Evolutionary conservation across 2,888 invertebrate genomes (phyloP), one percentile per base, ranked within the genome.

Genomic region (Sinotaia quadrata): DNA sequence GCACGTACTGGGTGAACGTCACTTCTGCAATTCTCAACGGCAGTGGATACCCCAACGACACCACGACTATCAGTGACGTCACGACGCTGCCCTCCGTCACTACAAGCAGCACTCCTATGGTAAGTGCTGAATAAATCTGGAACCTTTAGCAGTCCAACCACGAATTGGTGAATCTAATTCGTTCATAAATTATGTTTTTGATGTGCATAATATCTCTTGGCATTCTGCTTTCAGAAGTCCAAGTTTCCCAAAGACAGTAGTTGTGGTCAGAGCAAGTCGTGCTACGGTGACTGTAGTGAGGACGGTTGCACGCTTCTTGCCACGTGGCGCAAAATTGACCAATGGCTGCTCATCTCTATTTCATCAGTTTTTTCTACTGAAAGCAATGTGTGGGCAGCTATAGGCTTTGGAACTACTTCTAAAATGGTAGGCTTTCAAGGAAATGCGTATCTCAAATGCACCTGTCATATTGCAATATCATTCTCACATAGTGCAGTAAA

Each of bases 221-320:
- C n/a, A n/a, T n/a, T n/a, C n/a, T n/a, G n/a, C n/a, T n/a, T 15
- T 8, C 37, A 54, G 52, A 0, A 29, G 2, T 37, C 10, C 51
- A 52, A 61, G 27, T 67, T 72, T 41, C 12, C 44, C 21, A 72
- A 69, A 31, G 69, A 69, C 62, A 8, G 47, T 10, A 56, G 24
- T 1, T 73, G 73, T 44, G 73, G 73, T 10, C 31, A 56, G 18
- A 70, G 36, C 12, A 65, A 59, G 49, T 67, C 69, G 21, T 73
- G 73, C 33, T 73, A 70, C 49, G 63, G 65, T 54, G 59, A 68
- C 29, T 73, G 73, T 34, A 49, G 41, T 10, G 41, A 52, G 12
- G 67, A 56, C 34, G n/a, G 5, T 10, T 73, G 73, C 51, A 56
- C 24, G 12, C 58, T 58, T 58, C n/a, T 67, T 33, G 36, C 47